These are phyloP conservation scores for Catocala nupta DNA, from an alignment of 2,888 invertebrate genomes.

Conservation along the genomic window DNA sequence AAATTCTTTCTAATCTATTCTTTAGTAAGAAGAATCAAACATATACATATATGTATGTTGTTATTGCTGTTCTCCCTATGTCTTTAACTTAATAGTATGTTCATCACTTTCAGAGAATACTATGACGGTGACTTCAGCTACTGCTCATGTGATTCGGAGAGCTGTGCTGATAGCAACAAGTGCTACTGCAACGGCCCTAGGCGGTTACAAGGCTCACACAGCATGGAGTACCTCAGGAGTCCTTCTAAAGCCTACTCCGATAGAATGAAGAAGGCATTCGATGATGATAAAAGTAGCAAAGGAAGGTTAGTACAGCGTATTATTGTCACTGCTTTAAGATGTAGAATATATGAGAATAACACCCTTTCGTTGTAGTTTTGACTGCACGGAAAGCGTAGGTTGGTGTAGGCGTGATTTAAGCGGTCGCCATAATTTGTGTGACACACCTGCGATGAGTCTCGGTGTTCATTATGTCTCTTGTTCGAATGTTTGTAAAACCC, in stretches of 20 bases:
- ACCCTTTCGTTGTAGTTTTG: too few relatives aligned
- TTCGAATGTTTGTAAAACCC: too few relatives aligned
- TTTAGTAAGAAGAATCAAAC: too few relatives aligned
- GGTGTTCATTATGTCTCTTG: too few relatives aligned
- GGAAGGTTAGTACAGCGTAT: slow-evolving; percentile 59
- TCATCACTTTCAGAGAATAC: slow-evolving; percentile 66
- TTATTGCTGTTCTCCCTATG: too few relatives aligned
- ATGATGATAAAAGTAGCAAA: slow-evolving; percentile 75
- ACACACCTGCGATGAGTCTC: too few relatives aligned
- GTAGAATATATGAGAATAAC: not conserved
- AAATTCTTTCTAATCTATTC: too few relatives aligned
- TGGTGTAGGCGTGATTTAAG: too few relatives aligned
- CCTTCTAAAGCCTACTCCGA: slow-evolving; percentile 79
- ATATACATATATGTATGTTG: too few relatives aligned
- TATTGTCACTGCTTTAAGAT: not conserved
- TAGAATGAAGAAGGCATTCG: slow-evolving; percentile 70
- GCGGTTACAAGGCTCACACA: slow-evolving; percentile 75
- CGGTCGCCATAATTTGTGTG: too few relatives aligned
- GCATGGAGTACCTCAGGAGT: slow-evolving; percentile 85
- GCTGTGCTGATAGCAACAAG: slow-evolving; percentile 95
- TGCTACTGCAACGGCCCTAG: slow-evolving; percentile 91
- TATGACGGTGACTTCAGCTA: slow-evolving; percentile 83
- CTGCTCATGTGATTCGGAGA: slow-evolving; percentile 95
- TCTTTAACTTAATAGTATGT: not conserved
- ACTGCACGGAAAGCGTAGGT: too few relatives aligned